A percentile compares a stretch with the other conserved stretches of the same genome.
These are phyloP conservation scores for Umimayanthus chanpuru DNA, from an alignment of 92 coral and sea anemone genomes.

Conservation along the genomic window DNA sequence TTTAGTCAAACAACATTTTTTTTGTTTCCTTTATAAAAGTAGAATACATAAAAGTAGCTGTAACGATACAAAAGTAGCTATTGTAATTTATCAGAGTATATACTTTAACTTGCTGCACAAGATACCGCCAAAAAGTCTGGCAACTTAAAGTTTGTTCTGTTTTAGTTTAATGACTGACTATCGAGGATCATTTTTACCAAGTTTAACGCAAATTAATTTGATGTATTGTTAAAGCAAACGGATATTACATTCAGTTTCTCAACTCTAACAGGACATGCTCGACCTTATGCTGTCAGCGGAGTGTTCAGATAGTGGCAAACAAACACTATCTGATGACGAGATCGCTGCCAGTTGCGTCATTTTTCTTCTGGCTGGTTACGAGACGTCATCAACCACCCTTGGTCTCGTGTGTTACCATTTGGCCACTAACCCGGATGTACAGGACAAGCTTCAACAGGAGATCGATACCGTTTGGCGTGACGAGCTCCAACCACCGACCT, in stretches of 20 bases:
- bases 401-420: constrained; percentile 61
- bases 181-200: neutral
- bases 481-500: constrained; percentile 63
- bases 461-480: constrained; percentile 71
- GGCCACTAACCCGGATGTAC: constrained; percentile 69
- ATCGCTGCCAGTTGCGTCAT: constrained; percentile 66
- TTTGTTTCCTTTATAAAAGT: too few relatives aligned
- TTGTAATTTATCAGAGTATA: too few relatives aligned
- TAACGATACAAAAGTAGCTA: too few relatives aligned
- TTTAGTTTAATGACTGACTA: too few relatives aligned
- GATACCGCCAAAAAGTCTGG: too few relatives aligned
- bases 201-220: too few relatives aligned
- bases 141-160: too few relatives aligned
- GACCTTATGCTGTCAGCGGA: constrained; percentile 64
- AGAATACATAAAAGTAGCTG: too few relatives aligned
- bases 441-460: constrained; percentile 69
- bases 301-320: constrained; percentile 36
- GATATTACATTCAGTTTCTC: neutral
- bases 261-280: constrained; percentile 55
- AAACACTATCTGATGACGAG: constrained; percentile 56
- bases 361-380: constrained; percentile 80
- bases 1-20: too few relatives aligned
- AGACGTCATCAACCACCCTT: constrained; percentile 67
- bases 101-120: too few relatives aligned
- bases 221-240: too few relatives aligned